Evolutionary conservation across 2,888 invertebrate genomes (phyloP).

Genomic region (Amblyjoppa proteus): DNA sequence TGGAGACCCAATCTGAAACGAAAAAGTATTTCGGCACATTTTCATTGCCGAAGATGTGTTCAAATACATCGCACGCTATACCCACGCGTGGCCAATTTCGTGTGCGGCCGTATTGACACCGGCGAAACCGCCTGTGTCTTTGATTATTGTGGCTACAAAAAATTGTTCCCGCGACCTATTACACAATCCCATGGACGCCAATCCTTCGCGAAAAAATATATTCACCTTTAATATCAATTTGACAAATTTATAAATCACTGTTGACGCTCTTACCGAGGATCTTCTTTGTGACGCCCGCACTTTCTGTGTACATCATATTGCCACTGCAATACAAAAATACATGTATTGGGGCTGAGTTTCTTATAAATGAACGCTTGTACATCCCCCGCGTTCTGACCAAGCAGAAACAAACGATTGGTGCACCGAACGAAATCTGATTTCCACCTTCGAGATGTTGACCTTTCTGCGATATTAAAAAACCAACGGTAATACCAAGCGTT

Average conservation of each 20-base stretch:
- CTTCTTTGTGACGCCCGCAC: neutral
- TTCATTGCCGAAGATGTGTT: neutral
- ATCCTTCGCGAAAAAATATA: neutral
- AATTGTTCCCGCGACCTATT: neutral
- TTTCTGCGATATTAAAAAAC: no score
- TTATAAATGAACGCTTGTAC: neutral
- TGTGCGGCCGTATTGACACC: conserved; percentile 50
- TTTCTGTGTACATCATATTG: neutral
- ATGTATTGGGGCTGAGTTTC: neutral
- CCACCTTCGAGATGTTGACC: no score
- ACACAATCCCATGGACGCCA: neutral
- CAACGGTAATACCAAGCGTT: no score
- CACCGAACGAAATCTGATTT: no score
- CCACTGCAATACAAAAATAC: neutral
- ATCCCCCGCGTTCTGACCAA: neutral
- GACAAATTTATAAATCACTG: neutral
- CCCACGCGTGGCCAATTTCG: conserved; percentile 58
- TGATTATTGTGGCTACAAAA: neutral
- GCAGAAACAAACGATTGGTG: neutral
- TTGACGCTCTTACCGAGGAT: neutral
- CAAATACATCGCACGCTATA: neutral
- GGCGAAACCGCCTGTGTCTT: conserved; percentile 26
- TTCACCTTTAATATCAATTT: neutral
- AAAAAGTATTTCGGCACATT: neutral
- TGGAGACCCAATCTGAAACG: conserved; percentile 38